Percentiles rank a stretch among this genome's conserved stretches.
Conservation (phyloP, 2,888 invertebrate species). For the Macrophya annulata region DNA sequence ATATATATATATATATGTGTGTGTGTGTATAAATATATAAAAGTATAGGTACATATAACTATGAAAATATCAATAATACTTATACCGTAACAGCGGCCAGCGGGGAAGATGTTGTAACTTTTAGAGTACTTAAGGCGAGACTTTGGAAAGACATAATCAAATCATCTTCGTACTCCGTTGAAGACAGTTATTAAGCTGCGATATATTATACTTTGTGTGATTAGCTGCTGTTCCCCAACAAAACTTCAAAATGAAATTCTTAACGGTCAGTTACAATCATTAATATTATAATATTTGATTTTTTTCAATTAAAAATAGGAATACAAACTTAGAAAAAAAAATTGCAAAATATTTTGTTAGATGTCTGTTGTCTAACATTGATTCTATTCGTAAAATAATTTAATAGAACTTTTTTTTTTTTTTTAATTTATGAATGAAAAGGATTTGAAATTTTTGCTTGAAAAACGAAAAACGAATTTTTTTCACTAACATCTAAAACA, state of each 20-base stretch:
- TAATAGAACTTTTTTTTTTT: no score
- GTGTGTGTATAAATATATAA: no score
- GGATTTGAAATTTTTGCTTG: background rate
- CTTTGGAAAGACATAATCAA: conserved; percentile 41
- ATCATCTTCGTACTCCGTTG: conserved; percentile 8
- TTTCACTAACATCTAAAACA: background rate
- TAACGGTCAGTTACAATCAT: conserved; percentile 48
- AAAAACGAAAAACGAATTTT: background rate
- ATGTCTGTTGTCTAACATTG: no score
- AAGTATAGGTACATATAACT: no score
- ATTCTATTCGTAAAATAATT: no score
- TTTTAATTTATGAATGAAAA: background rate
- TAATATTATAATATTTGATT: background rate
- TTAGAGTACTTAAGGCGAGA: conserved; percentile 52
- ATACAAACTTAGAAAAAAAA: no score
- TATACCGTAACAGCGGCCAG: background rate
- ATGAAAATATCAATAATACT: conserved; percentile 17
- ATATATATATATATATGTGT: background rate
- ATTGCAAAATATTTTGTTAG: no score
- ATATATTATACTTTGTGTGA: background rate
- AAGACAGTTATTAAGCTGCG: background rate
- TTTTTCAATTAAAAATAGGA: background rate
- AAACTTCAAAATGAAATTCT: conserved; percentile 52
- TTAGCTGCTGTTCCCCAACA: no score
- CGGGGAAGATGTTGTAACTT: conserved; percentile 27